phyloP scores from a whole-genome alignment of 2,888 invertebrate genomes.

The Parnassius smintheus region DNA sequence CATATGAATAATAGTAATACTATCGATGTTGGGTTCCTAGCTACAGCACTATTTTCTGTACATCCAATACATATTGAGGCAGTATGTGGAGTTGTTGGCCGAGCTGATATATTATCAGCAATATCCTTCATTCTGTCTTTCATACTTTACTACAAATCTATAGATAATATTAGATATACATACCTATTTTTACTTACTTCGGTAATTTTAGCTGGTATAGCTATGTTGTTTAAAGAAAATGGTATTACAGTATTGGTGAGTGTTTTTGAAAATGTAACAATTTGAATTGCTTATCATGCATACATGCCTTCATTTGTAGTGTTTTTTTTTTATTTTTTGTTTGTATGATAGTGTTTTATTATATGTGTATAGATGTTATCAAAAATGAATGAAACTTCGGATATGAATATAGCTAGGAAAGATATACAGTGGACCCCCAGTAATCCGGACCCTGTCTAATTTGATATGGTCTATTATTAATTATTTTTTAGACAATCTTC shows the following conservation, averaged over 20 bases:
- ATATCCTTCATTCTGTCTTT: conserved; percentile 88
- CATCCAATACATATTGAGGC: conserved; percentile 98
- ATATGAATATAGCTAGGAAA: too few relatives aligned
- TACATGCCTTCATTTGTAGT: too few relatives aligned
- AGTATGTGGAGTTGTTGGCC: conserved; percentile 94
- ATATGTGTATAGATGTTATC: too few relatives aligned
- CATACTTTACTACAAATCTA: conserved; percentile 80
- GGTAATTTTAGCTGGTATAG: conserved; percentile 77
- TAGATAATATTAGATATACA: conserved; percentile 33
- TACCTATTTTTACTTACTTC: conserved; percentile 48
- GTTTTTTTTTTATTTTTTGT: too few relatives aligned
- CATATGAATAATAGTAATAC: conserved; percentile 30
- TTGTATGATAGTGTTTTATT: too few relatives aligned
- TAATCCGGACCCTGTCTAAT: too few relatives aligned
- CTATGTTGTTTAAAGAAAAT: conserved; percentile 96
- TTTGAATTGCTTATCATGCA: not conserved
- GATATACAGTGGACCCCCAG: too few relatives aligned
- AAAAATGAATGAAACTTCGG: too few relatives aligned
- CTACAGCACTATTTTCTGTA: conserved; percentile 89
- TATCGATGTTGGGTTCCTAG: conserved; percentile 80
- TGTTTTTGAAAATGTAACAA: conserved; percentile 29
- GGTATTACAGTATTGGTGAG: conserved; percentile 94
- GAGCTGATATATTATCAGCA: conserved; percentile 94
- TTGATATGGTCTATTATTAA: too few relatives aligned
- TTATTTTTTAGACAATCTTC: too few relatives aligned